Evolutionary conservation across 37 sponge, comb jelly and placozoan species (phyloP).

Genomic region (Ephydatia muelleri): DNA sequence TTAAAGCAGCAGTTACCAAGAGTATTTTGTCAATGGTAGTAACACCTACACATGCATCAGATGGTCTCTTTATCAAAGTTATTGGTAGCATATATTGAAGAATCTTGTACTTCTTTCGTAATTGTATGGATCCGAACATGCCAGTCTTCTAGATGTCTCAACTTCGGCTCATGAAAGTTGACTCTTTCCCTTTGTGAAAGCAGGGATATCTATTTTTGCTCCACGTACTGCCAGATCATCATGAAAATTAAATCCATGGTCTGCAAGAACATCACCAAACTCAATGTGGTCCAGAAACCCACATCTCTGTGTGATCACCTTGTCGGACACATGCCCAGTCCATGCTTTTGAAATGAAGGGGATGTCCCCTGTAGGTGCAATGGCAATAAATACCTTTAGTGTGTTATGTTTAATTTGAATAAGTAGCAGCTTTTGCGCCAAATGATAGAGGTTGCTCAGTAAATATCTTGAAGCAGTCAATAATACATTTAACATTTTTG

Average conservation of each 20-base stretch:
- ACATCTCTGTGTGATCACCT: conserved; percentile 23
- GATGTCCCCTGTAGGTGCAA: conserved; percentile 36
- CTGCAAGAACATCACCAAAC: conserved; percentile 31
- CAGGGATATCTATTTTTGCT: conserved; percentile 23
- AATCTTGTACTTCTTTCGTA: conserved; percentile 46
- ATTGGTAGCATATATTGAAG: conserved; percentile 28
- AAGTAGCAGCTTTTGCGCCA: conserved; percentile 23
- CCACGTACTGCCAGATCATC: conserved; percentile 33
- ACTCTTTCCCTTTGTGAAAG: conserved; percentile 38
- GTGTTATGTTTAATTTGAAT: conserved; percentile 60
- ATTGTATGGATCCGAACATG: conserved; percentile 15
- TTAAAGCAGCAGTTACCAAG: conserved; percentile 16
- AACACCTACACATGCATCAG: conserved; percentile 1
- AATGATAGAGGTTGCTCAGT: conserved; percentile 14
- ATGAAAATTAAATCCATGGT: conserved; percentile 28
- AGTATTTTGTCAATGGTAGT: conserved; percentile 37
- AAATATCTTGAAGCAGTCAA: conserved; percentile 40
- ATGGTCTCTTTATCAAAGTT: conserved; percentile 23
- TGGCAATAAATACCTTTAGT: conserved; percentile 27
- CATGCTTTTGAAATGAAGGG: conserved; percentile 36
- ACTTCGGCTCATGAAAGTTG: conserved; percentile 38
- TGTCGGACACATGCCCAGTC: conserved; percentile 38
- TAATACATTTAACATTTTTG: conserved; percentile 19
- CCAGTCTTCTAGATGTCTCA: conserved; percentile 23
- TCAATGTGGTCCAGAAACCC: conserved; percentile 28